Conservation (phyloP, 2,113 vertebrate genomes). For the Ctenomys sociabilis region DNA sequence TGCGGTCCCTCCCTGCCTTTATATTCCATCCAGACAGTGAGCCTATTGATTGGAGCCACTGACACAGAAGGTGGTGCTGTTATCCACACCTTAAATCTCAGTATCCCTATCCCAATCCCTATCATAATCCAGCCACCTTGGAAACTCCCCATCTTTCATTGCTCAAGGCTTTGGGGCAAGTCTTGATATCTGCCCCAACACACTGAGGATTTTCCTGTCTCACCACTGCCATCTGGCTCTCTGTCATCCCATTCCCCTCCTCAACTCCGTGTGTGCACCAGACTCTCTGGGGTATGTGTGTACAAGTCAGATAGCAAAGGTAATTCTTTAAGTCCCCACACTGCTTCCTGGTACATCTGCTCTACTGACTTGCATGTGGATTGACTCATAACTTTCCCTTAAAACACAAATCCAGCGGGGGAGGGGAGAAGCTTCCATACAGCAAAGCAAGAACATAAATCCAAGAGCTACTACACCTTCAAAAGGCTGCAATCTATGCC, state of each 20-base stretch:
- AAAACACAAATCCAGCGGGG: background rate
- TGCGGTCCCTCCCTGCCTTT: background rate
- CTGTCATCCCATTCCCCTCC: background rate
- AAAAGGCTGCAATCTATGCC: background rate
- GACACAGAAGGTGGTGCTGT: background rate
- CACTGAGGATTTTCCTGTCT: background rate
- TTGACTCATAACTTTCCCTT: background rate
- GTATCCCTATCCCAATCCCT: background rate
- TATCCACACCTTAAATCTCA: background rate
- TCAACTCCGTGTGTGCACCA: background rate
- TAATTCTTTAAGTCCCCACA: background rate
- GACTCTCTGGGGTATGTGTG: background rate
- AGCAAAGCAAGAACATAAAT: background rate
- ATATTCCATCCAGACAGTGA: background rate
- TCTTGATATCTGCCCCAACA: background rate
- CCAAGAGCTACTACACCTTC: accelerated
- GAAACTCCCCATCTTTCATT: background rate
- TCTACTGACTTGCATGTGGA: background rate
- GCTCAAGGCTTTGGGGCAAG: background rate
- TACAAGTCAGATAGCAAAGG: background rate
- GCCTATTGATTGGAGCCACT: background rate
- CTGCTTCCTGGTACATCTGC: too few relatives aligned
- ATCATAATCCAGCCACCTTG: background rate
- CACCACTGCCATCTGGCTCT: too few relatives aligned
- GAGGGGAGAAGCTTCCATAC: too few relatives aligned